Evolutionary conservation across 2,888 invertebrate genomes (phyloP), one percentile per base, ranked within the genome.

Genomic region (Drosophila cracens): DNA sequence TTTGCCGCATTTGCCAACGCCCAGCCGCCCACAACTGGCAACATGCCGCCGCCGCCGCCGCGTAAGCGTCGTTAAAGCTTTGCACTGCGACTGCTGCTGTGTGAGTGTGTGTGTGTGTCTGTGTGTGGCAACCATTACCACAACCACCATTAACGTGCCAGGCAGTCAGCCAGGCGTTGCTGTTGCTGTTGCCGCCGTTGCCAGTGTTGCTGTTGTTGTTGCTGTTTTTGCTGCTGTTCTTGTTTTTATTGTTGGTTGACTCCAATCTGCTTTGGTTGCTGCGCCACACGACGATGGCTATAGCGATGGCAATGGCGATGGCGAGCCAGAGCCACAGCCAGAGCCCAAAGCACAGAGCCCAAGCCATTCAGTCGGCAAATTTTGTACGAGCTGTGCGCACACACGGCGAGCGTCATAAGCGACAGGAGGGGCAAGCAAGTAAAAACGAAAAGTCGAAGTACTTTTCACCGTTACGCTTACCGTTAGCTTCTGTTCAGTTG

Each of bases 181-280:
- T 87, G 80, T 79, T 77, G 82, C 66, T 83, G 83, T 81, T 78
- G 80, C 73, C 74, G 74, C 71, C 66, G 71, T 69, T 66, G 52
- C 33, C 33, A 11, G 33, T 33, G 11, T 33, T 33, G 33, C 33
- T 33, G 71, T 69, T 66, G 52, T 43, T 65, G 62, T 58, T 76
- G 71, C 29, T 70, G 63, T 57, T 70, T 74, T 57, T 78, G 67
- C 66, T 76, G 71, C 73, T 88, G 81, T 79, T 88, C 88, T 73
- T 89, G 83, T 89, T 83, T 83, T 89, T 87, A 86, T 90, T 90
- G 89, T 87, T 86, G 89, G 89, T 87, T 90, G 89, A 90, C 90
- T 90, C 89, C 90, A 90, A 89, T 89, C 89, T 90, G 90, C 89
- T 89, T 85, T 87, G 83, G 83, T 88, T 90, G 82, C 89, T 89